A percentile compares a stretch with the other conserved stretches of the same genome.
phyloP scores from a whole-genome alignment of 2,113 vertebrate genomes.

The Cyprinodon brontotheroides region DNA sequence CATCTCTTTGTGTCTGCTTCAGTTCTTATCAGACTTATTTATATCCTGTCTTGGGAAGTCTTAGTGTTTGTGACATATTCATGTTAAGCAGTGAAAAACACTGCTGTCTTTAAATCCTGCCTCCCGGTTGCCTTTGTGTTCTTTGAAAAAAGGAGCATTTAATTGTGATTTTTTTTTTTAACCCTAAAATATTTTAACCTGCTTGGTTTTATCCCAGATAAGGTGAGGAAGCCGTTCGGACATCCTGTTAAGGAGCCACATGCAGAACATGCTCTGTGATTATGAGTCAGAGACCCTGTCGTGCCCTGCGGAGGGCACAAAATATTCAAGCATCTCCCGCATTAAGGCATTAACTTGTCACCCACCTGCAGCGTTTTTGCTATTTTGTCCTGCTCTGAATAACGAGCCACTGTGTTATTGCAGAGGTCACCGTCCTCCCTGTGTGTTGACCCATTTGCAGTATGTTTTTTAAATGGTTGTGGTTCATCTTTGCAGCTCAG shows the following conservation, averaged over 20 bases:
- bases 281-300: constrained; percentile 53
- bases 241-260: constrained; percentile 10
- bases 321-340: no score
- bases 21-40: constrained; percentile 45
- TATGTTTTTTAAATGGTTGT: neutral
- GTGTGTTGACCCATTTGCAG: neutral
- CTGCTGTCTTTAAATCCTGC: constrained; percentile 23
- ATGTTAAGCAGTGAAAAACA: constrained; percentile 31
- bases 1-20: constrained; percentile 20
- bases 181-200: no score
- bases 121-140: constrained; percentile 29
- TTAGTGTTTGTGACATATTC: constrained; percentile 44
- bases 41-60: constrained; percentile 16
- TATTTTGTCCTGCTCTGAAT: no score
- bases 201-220: constrained; percentile 1
- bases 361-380: no score
- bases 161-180: neutral
- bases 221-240: neutral
- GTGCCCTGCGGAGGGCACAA: neutral
- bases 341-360: no score
- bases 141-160: constrained; percentile 6
- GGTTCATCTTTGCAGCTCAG: neutral
- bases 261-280: constrained; percentile 29
- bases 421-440: neutral
- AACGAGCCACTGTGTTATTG: no score